These are phyloP conservation scores for Poicephalus meyeri DNA, from an alignment of 2,113 vertebrate species.

Conservation along the genomic window DNA sequence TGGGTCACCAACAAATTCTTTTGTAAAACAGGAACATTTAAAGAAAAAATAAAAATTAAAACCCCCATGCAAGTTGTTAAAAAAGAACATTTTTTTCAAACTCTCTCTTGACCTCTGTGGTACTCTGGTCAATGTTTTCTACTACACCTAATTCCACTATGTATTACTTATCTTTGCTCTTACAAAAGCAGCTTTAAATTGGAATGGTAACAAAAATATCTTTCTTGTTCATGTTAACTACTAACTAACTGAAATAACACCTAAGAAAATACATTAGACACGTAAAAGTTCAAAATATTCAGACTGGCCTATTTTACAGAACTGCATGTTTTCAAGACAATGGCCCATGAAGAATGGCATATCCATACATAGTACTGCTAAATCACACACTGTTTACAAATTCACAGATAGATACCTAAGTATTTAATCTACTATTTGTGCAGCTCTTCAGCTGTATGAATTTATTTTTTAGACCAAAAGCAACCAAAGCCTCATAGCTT, in stretches of 20 bases:
- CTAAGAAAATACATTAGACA: neutral
- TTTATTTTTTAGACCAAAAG: neutral
- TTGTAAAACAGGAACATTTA: neutral
- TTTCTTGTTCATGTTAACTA: neutral
- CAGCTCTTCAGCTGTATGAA: neutral
- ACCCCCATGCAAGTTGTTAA: neutral
- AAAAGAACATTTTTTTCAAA: neutral
- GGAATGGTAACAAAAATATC: neutral
- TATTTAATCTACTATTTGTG: neutral
- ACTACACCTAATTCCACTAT: neutral
- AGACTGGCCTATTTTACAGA: neutral
- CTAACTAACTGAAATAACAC: neutral
- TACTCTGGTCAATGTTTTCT: neutral
- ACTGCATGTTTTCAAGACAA: neutral
- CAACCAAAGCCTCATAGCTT: neutral
- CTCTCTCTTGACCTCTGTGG: neutral
- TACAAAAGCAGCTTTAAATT: neutral
- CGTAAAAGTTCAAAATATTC: neutral
- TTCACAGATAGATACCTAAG: neutral
- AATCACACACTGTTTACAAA: neutral
- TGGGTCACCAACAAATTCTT: constrained; percentile 79
- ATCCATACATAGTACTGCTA: neutral
- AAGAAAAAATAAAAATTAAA: neutral
- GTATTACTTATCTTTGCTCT: neutral
- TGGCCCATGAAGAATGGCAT: neutral